These are phyloP conservation scores for Eidolon helvum DNA, from an alignment of 2,113 vertebrate species.

Conservation along the genomic window DNA sequence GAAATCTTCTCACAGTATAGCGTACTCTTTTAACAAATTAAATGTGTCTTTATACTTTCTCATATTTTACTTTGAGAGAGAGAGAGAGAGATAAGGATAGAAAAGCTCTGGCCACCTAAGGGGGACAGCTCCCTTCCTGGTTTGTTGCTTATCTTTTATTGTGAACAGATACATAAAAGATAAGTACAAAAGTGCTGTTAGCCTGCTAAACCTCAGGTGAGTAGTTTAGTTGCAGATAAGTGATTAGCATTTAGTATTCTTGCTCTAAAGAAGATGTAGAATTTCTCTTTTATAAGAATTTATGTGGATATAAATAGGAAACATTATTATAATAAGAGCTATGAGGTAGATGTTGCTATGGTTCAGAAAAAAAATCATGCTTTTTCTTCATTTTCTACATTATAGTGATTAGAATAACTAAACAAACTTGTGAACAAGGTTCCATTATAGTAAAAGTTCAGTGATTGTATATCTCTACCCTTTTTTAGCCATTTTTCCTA, in stretches of 20 bases:
- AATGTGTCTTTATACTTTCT: neutral
- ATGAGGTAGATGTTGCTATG: neutral
- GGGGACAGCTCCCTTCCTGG: neutral
- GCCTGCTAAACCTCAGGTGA: neutral
- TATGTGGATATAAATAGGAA: neutral
- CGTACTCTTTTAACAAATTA: neutral
- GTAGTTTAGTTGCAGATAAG: neutral
- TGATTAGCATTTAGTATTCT: neutral
- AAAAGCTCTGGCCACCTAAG: neutral
- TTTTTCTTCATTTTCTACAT: neutral
- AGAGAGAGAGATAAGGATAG: neutral
- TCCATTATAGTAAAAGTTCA: neutral
- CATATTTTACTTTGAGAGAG: neutral
- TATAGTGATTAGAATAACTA: neutral
- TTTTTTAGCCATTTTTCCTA: neutral
- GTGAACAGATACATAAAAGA: neutral
- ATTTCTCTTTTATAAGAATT: neutral
- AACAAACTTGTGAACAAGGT: neutral
- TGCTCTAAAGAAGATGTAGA: neutral
- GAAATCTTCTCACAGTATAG: neutral
- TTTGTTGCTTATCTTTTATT: slow-evolving; percentile 36
- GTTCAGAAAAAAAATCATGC: neutral
- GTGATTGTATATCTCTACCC: neutral
- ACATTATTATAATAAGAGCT: neutral
- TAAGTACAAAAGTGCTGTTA: neutral